A percentile compares a stretch with the other conserved stretches of the same genome.
phyloP scores from a whole-genome alignment of 2,113 vertebrate species.

The Dissostichus mawsoni region DNA sequence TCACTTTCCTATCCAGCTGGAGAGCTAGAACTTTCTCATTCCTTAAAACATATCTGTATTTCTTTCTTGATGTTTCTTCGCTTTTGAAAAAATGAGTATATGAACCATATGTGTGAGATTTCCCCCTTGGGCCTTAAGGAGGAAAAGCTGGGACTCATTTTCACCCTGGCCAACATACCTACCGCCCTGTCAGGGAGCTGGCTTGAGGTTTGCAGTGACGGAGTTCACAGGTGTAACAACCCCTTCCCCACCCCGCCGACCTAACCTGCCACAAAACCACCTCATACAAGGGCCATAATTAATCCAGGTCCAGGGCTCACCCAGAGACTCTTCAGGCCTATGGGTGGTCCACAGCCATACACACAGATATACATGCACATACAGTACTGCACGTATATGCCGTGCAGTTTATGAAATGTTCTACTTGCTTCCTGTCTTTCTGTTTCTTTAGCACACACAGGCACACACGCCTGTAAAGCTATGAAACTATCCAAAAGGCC shows the following conservation, averaged over 20 bases:
- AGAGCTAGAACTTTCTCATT: conserved; percentile 51
- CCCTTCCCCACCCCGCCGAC: conserved; percentile 56
- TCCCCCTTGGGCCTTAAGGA: conserved; percentile 33
- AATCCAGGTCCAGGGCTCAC: conserved; percentile 76
- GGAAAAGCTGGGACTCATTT: conserved; percentile 78
- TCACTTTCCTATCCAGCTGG: conserved; percentile 49
- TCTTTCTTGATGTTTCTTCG: conserved; percentile 59
- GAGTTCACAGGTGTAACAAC: conserved; percentile 80
- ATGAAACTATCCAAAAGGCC: conserved; percentile 76
- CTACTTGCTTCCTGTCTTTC: conserved; percentile 3
- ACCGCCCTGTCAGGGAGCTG: conserved; percentile 65
- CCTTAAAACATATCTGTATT: conserved; percentile 55
- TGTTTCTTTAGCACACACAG: conserved; percentile 21
- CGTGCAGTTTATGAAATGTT: conserved; percentile 26
- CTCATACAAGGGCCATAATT: conserved; percentile 77
- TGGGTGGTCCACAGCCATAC: conserved; percentile 75
- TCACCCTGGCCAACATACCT: conserved; percentile 56
- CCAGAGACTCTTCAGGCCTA: conserved; percentile 56
- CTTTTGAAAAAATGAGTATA: conserved; percentile 65
- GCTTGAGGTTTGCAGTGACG: conserved; percentile 72
- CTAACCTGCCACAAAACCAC: conserved; percentile 80
- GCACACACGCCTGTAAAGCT: conserved; percentile 34
- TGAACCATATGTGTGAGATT: conserved; percentile 75
- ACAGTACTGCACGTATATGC: conserved; percentile 26
- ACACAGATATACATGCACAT: conserved; percentile 35